Base-by-base conservation (phyloP, 2,797 vertebrate species). In the Anguilla obscura region DNA sequence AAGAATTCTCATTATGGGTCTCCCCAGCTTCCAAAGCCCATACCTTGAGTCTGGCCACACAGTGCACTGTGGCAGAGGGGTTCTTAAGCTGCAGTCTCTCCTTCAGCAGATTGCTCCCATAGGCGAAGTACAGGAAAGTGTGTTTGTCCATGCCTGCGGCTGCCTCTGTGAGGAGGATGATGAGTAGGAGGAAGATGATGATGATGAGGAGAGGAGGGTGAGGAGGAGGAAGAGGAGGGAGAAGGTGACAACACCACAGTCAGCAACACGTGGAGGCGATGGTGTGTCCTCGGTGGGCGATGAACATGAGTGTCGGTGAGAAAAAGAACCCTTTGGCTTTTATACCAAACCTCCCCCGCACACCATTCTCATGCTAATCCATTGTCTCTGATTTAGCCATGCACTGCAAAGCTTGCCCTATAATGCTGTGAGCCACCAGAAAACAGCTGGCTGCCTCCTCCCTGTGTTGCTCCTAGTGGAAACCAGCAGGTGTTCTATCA, bases 41-140 rank as follows among this genome's bases (percentile, higher is more conserved):
- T 92, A 95, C 95, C 95, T 95, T 93, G 16, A 96, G 94, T 21
- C 85, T 90, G 88, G 94, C 95, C 52, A 95, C 92, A 54, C 95
- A 93, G 91, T 95, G 90, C 0, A 95, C 80, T 0, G 63, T 89
- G 0, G 96, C 95, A n/a, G 96, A 96, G 0, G 94, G 95, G 60
- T 96, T 96, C 87, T 92, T 93, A 21, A 96, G 93, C 66, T 93
- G 95, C 2, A 96, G 94, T 14, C 95, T 90, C 89, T 96, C 94
- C 91, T 95, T 96, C 88, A 96, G 91, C 16, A 96, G 93, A 90
- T 96, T 95, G 87, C 95, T 95, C n/a, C 95, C 95, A 0, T 95
- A 96, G 52, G 95, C 95, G 76, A 96, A 96, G 89, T 96, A 96
- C 56, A 96, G 91, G 90, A 96, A 96, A 45, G 93, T 95, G 82